Conservation (phyloP, 92 coral and sea anemone genomes). For the Bergia puertoricense region DNA sequence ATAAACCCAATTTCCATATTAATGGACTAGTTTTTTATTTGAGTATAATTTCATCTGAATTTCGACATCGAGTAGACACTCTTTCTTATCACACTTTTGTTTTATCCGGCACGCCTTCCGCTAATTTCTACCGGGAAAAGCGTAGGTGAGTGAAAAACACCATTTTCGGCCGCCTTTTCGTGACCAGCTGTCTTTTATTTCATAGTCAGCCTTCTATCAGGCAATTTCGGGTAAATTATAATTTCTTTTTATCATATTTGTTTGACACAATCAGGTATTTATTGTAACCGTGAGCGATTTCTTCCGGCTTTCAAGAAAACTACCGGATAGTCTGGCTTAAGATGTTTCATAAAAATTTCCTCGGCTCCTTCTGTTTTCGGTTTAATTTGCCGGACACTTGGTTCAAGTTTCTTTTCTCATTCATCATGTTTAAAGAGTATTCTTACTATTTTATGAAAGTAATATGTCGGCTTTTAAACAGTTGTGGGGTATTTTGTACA, state of each 20-base stretch:
- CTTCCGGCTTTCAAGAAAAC: too few species aligned
- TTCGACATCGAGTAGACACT: too few species aligned
- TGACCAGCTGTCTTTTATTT: neutral
- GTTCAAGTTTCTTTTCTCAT: neutral
- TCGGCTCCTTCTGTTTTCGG: neutral
- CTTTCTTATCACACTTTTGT: too few species aligned
- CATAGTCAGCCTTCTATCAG: neutral
- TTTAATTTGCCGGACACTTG: neutral
- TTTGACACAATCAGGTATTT: neutral
- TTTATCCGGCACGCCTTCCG: neutral
- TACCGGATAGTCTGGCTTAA: too few species aligned
- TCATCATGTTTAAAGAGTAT: neutral
- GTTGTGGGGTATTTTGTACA: neutral
- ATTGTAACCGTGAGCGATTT: too few species aligned
- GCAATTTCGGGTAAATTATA: neutral
- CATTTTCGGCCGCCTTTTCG: neutral
- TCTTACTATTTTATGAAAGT: neutral
- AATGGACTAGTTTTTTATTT: too few species aligned
- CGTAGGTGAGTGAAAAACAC: neutral
- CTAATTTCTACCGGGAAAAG: neutral
- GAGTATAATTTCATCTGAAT: too few species aligned
- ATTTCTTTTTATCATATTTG: neutral
- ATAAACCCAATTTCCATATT: too few species aligned
- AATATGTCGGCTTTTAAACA: neutral
- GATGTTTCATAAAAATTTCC: neutral